phyloP scores from a whole-genome alignment of 2,113 vertebrate genomes.

The Paramormyrops kingsleyae region DNA sequence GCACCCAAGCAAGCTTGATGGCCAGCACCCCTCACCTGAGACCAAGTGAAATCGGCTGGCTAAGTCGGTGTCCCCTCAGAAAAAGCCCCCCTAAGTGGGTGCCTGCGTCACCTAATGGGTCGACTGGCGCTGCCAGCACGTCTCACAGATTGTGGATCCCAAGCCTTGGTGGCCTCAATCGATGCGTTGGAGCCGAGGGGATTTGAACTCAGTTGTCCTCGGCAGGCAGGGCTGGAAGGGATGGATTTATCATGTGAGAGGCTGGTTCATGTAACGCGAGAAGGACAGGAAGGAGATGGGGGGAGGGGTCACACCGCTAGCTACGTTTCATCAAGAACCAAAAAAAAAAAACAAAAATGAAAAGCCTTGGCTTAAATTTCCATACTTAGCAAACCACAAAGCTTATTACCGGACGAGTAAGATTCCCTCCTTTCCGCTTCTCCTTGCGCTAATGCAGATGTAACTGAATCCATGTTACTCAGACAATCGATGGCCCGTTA shows the following conservation, averaged over 20 bases:
- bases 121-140: not conserved
- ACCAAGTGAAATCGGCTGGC: not conserved
- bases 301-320: not conserved
- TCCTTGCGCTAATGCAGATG: not conserved
- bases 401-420: constrained; percentile 12
- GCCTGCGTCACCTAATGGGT: not conserved
- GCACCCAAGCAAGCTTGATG: not conserved
- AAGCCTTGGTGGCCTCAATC: not conserved
- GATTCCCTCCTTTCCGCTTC: constrained; percentile 1
- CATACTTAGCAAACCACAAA: constrained; percentile 15
- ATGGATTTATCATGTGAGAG: not conserved
- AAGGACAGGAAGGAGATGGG: not conserved
- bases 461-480: not conserved
- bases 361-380: constrained; percentile 15
- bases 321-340: not conserved
- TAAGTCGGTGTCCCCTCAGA: not conserved
- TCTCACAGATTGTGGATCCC: not conserved
- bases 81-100: not conserved
- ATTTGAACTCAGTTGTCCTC: not conserved
- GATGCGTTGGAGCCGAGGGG: not conserved
- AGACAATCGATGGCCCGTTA: not conserved
- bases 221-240: not conserved
- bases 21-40: not conserved
- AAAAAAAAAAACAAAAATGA: constrained; percentile 2
- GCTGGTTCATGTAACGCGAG: not conserved